Conservation (phyloP, 2,797 vertebrate species). For the Malurus splendens region DNA sequence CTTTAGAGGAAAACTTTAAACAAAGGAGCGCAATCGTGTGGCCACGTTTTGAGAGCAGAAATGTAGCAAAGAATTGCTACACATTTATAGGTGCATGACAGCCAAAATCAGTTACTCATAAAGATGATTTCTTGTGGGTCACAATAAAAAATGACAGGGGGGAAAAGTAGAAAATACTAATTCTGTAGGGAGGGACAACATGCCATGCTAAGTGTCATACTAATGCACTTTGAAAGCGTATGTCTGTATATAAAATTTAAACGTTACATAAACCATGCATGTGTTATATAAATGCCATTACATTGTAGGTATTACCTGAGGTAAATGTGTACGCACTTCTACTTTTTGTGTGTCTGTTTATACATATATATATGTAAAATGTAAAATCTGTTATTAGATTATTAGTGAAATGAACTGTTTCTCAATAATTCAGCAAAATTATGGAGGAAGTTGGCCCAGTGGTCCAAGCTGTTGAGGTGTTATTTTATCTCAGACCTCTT, state of each 20-base stretch:
- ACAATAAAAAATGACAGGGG: not conserved
- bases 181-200: not conserved
- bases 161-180: not conserved
- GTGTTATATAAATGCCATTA: not conserved
- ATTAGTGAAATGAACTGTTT: not conserved
- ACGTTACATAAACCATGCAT: not conserved
- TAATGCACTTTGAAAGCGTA: not conserved
- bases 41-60: slow-evolving; percentile 31
- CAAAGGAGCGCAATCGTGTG: not conserved
- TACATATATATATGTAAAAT: not conserved
- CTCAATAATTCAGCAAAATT: not conserved
- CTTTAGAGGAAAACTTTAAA: slow-evolving; percentile 45
- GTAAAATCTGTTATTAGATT: not conserved
- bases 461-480: not conserved
- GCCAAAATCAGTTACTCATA: slow-evolving; percentile 40
- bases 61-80: slow-evolving; percentile 28
- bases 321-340: not conserved
- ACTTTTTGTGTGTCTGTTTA: not conserved
- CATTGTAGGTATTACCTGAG: not conserved
- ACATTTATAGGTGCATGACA: not conserved
- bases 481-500: not conserved
- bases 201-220: not conserved
- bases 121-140: slow-evolving; percentile 35
- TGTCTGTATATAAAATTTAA: not conserved
- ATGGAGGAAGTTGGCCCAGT: not conserved